A percentile compares a stretch with the other conserved stretches of the same genome.
Evolutionary conservation across 2,113 vertebrate genomes (phyloP).

Genomic region (Cricetomys ansorgei): DNA sequence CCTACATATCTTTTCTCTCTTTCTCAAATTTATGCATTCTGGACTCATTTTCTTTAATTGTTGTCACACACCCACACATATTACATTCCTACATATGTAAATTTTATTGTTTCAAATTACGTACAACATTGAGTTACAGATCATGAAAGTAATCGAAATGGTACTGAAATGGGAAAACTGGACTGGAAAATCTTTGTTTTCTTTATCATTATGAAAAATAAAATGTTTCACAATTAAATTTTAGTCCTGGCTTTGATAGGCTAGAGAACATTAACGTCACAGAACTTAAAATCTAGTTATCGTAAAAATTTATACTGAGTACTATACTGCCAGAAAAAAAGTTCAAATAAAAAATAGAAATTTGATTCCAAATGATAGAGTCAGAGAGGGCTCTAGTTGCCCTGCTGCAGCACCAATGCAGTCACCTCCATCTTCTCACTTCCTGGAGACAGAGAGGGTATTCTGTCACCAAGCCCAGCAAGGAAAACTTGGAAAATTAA

Average conservation of each 20-base stretch:
- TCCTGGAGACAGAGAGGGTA: too few relatives aligned
- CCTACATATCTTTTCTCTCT: background rate
- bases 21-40: background rate
- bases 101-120: background rate
- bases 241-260: background rate
- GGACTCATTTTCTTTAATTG: background rate
- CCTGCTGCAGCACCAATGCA: too few relatives aligned
- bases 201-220: background rate
- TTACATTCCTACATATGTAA: background rate
- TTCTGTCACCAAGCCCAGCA: too few relatives aligned
- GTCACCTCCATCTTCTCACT: too few relatives aligned
- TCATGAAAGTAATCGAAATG: constrained; percentile 41
- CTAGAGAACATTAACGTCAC: background rate
- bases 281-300: constrained; percentile 7
- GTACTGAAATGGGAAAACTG: background rate
- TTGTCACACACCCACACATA: background rate
- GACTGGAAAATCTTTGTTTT: background rate
- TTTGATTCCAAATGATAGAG: too few relatives aligned
- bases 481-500: too few relatives aligned
- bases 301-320: constrained; percentile 20
- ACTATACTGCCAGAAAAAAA: background rate
- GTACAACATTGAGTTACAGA: constrained; percentile 10
- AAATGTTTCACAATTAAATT: background rate
- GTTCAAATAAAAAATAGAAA: background rate
- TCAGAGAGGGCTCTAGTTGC: too few relatives aligned